Evolutionary conservation across 2,888 invertebrate genomes (phyloP).

Genomic region (Scaptomyza parva): DNA sequence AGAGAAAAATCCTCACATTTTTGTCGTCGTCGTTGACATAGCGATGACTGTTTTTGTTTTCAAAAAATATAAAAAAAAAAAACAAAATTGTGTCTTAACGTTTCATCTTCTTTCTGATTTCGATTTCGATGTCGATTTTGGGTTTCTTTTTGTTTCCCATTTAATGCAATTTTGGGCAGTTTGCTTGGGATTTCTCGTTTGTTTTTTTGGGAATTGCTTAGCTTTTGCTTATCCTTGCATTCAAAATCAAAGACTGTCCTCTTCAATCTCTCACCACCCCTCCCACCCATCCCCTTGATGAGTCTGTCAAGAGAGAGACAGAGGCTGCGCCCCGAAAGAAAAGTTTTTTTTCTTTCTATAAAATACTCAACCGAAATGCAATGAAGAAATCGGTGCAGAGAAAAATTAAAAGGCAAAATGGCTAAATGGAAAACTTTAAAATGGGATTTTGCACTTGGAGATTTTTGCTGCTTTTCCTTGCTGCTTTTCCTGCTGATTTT

Average conservation of each 20-base stretch:
- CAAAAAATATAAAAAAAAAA: no score
- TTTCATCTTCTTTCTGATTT: conserved; percentile 15
- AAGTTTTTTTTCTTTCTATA: conserved; percentile 30
- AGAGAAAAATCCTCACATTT: conserved; percentile 83
- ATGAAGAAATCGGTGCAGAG: conserved; percentile 61
- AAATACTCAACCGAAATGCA: conserved; percentile 38
- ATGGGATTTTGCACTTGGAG: conserved; percentile 62
- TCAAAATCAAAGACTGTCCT: conserved; percentile 51
- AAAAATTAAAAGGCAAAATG: conserved; percentile 51
- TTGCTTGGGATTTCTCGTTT: conserved; percentile 7
- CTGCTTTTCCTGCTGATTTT: conserved; percentile 32
- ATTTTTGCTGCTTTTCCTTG: conserved; percentile 47
- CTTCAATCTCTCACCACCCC: not conserved
- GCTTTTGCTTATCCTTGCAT: conserved; percentile 44
- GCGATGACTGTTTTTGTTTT: conserved; percentile 3
- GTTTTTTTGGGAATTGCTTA: conserved; percentile 24
- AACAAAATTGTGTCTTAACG: not conserved
- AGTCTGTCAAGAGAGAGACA: conserved; percentile 31
- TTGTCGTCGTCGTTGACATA: conserved; percentile 47
- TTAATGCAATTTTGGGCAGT: conserved; percentile 36
- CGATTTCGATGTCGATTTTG: not conserved
- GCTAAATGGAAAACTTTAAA: conserved; percentile 76
- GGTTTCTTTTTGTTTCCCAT: conserved; percentile 8
- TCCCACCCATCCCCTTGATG: not conserved
- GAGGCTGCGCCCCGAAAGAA: conserved; percentile 24